These are phyloP conservation scores for Melanerpes formicivorus DNA, from an alignment of 2,113 vertebrate species.

Conservation along the genomic window DNA sequence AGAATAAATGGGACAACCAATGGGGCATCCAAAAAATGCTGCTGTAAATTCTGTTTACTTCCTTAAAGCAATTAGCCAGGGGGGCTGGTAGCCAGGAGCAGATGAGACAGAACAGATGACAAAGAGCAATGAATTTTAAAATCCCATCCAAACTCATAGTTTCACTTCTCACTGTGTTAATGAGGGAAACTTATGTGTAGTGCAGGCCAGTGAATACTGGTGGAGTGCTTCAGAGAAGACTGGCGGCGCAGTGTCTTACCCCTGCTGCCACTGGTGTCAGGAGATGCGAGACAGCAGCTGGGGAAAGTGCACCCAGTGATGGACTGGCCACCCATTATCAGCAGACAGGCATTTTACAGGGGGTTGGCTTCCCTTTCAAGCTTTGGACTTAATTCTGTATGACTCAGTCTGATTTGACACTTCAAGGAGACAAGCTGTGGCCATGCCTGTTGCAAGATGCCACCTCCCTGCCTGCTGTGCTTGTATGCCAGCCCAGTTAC, in stretches of 20 bases:
- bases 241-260: neutral
- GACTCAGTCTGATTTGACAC: neutral
- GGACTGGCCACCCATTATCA: neutral
- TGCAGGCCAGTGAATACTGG: neutral
- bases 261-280: neutral
- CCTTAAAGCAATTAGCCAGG: neutral
- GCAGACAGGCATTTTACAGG: neutral
- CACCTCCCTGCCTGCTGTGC: neutral
- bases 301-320: neutral
- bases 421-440: neutral
- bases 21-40: neutral
- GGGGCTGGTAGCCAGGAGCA: neutral
- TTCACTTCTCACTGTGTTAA: neutral
- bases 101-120: neutral
- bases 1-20: neutral
- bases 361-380: neutral
- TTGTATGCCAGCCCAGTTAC: rapidly evolving
- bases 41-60: neutral
- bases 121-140: neutral
- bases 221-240: neutral
- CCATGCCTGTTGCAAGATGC: neutral
- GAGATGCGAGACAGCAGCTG: rapidly evolving
- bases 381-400: neutral
- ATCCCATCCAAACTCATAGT: too few species aligned
- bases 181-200: neutral